A percentile compares a stretch with the other conserved stretches of the same genome.
Evolutionary conservation across 2,797 vertebrate genomes (phyloP).

Genomic region (Coendou prehensilis): DNA sequence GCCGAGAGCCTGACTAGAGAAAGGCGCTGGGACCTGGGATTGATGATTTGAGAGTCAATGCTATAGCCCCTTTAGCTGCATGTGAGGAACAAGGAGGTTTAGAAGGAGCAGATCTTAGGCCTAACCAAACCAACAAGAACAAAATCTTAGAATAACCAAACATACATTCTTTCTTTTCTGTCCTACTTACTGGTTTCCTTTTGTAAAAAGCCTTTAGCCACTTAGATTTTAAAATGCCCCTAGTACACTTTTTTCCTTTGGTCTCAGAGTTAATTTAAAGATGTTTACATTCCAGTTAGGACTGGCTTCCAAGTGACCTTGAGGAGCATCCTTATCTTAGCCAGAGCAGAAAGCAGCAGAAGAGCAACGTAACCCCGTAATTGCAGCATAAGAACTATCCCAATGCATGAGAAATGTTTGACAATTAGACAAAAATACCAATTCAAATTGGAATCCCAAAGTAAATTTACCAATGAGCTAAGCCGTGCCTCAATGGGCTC

Average conservation of each 20-base stretch:
- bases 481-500: neutral
- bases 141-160: neutral
- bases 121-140: neutral
- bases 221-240: neutral
- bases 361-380: neutral
- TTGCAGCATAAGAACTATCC: neutral
- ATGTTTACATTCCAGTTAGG: neutral
- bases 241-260: neutral
- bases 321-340: neutral
- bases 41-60: neutral
- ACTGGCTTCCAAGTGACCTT: neutral
- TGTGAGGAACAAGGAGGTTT: neutral
- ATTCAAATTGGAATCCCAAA: neutral
- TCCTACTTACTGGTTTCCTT: neutral
- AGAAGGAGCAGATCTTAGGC: neutral
- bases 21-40: neutral
- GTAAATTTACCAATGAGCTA: neutral
- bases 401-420: neutral
- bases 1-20: neutral
- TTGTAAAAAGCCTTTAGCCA: neutral
- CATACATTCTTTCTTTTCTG: neutral
- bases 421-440: neutral
- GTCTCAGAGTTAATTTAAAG: neutral
- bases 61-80: neutral
- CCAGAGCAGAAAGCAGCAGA: neutral